These are phyloP conservation scores for Heliconius charithonia DNA, from an alignment of 2,888 invertebrate genomes.

Conservation along the genomic window DNA sequence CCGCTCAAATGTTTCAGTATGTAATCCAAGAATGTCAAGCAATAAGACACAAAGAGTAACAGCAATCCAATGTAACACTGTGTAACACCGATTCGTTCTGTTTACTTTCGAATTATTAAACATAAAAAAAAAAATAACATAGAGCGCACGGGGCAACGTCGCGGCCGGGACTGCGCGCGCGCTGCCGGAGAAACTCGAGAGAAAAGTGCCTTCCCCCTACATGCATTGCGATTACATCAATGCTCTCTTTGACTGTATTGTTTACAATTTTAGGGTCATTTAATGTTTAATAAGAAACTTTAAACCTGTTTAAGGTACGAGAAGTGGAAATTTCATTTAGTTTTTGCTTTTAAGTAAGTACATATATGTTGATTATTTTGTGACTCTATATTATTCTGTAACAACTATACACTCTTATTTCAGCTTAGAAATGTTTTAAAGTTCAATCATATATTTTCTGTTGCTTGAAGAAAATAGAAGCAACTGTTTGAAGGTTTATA, in stretches of 20 bases:
- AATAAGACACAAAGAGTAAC: constrained; percentile 56
- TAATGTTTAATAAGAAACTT: constrained; percentile 15
- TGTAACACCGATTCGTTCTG: constrained; percentile 46
- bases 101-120: constrained; percentile 47
- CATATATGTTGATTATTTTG: not conserved
- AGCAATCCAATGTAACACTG: constrained; percentile 46
- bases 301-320: not conserved
- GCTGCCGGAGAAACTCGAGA: constrained; percentile 74
- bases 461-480: too few species aligned
- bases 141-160: constrained; percentile 68
- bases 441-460: not conserved
- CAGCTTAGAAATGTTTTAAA: not conserved
- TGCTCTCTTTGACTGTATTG: constrained; percentile 62
- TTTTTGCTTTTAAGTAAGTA: not conserved
- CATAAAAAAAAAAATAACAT: constrained; percentile 23
- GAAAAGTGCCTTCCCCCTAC: constrained; percentile 73
- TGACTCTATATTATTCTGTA: not conserved
- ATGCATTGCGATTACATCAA: constrained; percentile 75
- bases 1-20: constrained; percentile 49
- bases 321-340: constrained; percentile 12
- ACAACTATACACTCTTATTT: not conserved
- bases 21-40: constrained; percentile 57
- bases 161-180: constrained; percentile 67
- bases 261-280: constrained; percentile 41
- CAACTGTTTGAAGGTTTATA: not conserved